phyloP scores from a whole-genome alignment of 1,140 invertebrate genomes.

The Helicoverpa armigera region DNA sequence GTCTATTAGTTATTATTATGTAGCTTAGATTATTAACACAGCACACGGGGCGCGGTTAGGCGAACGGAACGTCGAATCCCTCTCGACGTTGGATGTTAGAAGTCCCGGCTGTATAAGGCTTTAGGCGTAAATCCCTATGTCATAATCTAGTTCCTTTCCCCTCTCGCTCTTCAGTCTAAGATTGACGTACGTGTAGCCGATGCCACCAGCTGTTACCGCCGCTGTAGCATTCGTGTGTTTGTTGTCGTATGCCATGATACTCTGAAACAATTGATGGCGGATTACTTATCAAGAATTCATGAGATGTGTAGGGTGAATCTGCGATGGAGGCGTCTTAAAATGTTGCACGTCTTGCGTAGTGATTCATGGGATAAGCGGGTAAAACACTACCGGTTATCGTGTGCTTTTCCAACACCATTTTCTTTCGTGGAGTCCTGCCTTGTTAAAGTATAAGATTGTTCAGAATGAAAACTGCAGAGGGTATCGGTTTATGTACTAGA shows the following conservation, averaged over 20 bases:
- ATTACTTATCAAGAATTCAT: constrained; percentile 39
- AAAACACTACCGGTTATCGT: constrained; percentile 1
- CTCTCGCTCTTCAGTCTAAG: constrained; percentile 67
- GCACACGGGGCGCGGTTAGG: too few species aligned
- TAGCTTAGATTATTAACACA: too few species aligned
- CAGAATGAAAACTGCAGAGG: too few species aligned
- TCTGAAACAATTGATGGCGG: constrained; percentile 59
- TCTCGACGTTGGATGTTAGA: neutral
- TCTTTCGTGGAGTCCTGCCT: too few species aligned
- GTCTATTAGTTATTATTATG: too few species aligned
- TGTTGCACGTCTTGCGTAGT: neutral
- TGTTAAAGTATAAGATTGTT: too few species aligned
- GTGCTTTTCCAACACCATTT: too few species aligned
- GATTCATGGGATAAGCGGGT: constrained; percentile 27
- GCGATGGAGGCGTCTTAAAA: constrained; percentile 10
- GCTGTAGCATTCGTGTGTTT: constrained; percentile 61
- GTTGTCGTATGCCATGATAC: constrained; percentile 64
- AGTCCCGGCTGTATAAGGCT: neutral
- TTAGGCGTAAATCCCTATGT: constrained; percentile 68
- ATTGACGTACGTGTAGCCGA: constrained; percentile 66
- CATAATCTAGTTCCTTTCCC: constrained; percentile 64
- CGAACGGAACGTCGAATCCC: neutral
- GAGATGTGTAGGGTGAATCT: neutral
- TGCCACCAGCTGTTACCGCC: constrained; percentile 65
- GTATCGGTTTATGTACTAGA: too few species aligned